These are phyloP conservation scores for Synergus umbraculus DNA, from an alignment of 2,888 invertebrate genomes.

Conservation along the genomic window DNA sequence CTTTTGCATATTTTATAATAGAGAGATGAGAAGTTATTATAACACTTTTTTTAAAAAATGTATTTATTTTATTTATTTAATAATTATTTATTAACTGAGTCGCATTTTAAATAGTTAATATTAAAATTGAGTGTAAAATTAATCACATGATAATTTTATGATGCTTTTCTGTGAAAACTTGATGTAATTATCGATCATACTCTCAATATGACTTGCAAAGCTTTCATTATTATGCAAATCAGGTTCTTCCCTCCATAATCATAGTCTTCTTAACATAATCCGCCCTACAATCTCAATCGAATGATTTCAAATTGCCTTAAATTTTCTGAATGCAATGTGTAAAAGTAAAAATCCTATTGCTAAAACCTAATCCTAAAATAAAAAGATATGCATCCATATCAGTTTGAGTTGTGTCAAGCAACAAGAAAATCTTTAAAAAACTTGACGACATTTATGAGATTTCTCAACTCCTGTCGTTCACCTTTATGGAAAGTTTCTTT, in stretches of 20 bases:
- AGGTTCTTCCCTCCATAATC: not conserved
- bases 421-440: not conserved
- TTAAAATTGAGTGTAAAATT: too few relatives aligned
- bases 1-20: not conserved
- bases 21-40: not conserved
- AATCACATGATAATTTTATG: too few relatives aligned
- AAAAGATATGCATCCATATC: not conserved
- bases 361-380: too few relatives aligned
- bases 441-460: conserved; percentile 4
- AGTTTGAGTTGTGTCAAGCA: too few relatives aligned
- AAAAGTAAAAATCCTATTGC: not conserved
- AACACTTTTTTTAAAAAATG: not conserved
- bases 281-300: not conserved
- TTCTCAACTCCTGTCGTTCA: conserved; percentile 5
- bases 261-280: conserved; percentile 12
- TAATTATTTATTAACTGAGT: not conserved
- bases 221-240: not conserved
- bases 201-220: not conserved
- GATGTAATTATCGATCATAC: too few relatives aligned
- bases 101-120: too few relatives aligned
- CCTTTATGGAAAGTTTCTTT: not conserved
- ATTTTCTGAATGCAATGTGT: not conserved
- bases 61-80: not conserved
- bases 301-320: conserved; percentile 1
- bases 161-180: too few relatives aligned